A percentile compares a stretch with the other conserved stretches of the same genome.
Conservation (phyloP, 2,113 vertebrate species). For the Pitta sordida region DNA sequence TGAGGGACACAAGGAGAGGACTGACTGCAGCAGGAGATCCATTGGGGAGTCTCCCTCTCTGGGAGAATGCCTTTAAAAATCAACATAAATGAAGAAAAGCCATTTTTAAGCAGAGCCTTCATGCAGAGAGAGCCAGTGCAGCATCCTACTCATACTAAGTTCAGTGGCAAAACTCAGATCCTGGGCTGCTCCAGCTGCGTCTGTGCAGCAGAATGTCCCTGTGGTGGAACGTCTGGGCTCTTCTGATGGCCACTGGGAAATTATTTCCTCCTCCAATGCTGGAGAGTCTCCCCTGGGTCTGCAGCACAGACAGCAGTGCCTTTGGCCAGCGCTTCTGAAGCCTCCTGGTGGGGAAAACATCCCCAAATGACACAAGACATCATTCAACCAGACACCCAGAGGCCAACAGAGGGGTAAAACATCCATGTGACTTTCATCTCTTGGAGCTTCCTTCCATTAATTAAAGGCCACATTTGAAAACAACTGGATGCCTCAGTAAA, state of each 20-base stretch:
- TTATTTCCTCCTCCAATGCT: background rate
- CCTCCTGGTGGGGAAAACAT: background rate
- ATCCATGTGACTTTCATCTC: background rate
- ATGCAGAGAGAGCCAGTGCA: background rate
- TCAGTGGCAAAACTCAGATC: too few species aligned
- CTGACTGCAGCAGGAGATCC: rapidly evolving
- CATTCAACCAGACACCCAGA: background rate
- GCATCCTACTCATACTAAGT: too few species aligned
- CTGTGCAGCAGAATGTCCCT: rapidly evolving
- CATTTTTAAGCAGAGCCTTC: background rate
- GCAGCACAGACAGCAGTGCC: background rate
- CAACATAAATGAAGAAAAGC: background rate
- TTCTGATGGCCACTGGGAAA: rapidly evolving
- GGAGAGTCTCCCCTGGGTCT: background rate
- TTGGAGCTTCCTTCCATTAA: constrained; percentile 1
- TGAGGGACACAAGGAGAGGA: rapidly evolving
- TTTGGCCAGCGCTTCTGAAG: background rate
- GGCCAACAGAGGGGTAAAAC: background rate
- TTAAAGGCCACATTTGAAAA: constrained; percentile 7
- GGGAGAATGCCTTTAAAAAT: rapidly evolving
- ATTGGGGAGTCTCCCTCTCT: background rate
- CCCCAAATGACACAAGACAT: background rate
- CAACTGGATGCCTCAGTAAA: constrained; percentile 1
- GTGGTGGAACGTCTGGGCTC: background rate
- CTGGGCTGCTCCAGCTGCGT: rapidly evolving